Evolutionary conservation across 2,113 vertebrate species (phyloP), one percentile per base, ranked within the genome.

Genomic region (Amblyopsis rosae): DNA sequence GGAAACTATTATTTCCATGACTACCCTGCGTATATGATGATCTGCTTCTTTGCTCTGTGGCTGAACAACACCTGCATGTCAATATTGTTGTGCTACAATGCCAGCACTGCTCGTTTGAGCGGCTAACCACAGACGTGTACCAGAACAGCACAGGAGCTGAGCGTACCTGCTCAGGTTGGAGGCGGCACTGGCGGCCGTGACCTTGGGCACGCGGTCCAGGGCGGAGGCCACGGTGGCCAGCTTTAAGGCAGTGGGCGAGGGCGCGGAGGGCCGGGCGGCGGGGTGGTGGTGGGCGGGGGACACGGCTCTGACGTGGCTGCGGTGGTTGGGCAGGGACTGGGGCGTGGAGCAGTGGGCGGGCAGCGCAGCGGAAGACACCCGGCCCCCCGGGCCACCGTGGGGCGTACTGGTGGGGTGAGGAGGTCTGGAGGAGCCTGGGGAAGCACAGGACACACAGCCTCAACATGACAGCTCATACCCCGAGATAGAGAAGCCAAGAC

Each of bases 201-300:
- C 95, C 92, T 94, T 96, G 93, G 95, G 93, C 93, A 95, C 94
- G 77, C 94, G 93, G 90, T 96, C 94, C 89, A 95, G 93, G 83
- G 91, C 95, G 92, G 94, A 92, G 90, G 96, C 95, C 63, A 95
- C 93, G 63, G 94, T 95, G 92, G 95, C 95, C 15, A 98, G 94
- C 93, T 96, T 97, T 95, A 98, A 96, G 95, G 95, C 95, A 77
- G 95, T 95, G 75, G 94, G 95, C 85, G 93, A 95, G 56, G 95
- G 94, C 70, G 94, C 94, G 61, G 94, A 96, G 91, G 93, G 94
- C 85, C 94, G 91, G 91, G 94, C 91, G 46, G 91, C 91, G 91
- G 95, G 95, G 83, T 94, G 94, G 84, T 93, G 93, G 81, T 95
- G 94, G 91, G 95, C 93, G 1, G 95, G 96, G 75, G 94, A 95